Evolutionary conservation across 2,888 invertebrate genomes (phyloP).

Genomic region (Platypus cylindrus): DNA sequence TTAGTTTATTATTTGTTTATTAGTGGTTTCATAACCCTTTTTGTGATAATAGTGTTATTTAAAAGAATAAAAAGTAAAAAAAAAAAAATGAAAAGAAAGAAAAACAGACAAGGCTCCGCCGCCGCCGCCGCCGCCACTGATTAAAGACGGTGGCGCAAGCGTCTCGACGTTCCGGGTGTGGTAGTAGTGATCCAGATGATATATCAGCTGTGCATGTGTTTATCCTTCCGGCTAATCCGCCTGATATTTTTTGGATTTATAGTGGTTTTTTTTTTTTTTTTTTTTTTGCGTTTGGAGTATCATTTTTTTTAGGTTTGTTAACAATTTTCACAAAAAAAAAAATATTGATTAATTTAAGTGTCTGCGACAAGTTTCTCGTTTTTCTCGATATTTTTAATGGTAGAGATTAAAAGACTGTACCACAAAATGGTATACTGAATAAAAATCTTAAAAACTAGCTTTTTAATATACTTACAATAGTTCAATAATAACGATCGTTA

Average conservation of each 20-base stretch:
- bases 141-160: slow-evolving; percentile 21
- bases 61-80: too few species aligned
- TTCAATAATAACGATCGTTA: too few species aligned
- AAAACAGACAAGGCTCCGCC: slow-evolving; percentile 24
- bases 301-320: too few species aligned
- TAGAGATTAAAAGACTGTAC: slow-evolving; percentile 17
- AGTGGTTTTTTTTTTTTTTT: slow-evolving; percentile 13
- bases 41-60: slow-evolving; percentile 39
- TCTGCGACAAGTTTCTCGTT: slow-evolving; percentile 9
- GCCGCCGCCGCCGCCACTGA: slow-evolving; percentile 19
- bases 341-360: slow-evolving; percentile 4
- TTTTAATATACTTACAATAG: too few species aligned
- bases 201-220: slow-evolving; percentile 31
- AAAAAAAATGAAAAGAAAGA: too few species aligned
- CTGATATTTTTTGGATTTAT: slow-evolving; percentile 13
- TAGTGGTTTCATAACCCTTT: slow-evolving; percentile 29
- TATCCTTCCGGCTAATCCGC: slow-evolving; percentile 15
- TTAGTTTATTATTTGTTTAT: too few species aligned
- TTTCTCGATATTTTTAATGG: slow-evolving; percentile 9
- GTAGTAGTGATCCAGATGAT: slow-evolving; percentile 34
- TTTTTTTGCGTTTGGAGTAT: too few species aligned
- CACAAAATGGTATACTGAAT: too few species aligned
- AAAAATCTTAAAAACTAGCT: too few species aligned
- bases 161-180: slow-evolving; percentile 32
- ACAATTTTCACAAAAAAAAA: not conserved